Evolutionary conservation across 2,113 vertebrate species (phyloP).

Genomic region (Xyliphius kryptos): DNA sequence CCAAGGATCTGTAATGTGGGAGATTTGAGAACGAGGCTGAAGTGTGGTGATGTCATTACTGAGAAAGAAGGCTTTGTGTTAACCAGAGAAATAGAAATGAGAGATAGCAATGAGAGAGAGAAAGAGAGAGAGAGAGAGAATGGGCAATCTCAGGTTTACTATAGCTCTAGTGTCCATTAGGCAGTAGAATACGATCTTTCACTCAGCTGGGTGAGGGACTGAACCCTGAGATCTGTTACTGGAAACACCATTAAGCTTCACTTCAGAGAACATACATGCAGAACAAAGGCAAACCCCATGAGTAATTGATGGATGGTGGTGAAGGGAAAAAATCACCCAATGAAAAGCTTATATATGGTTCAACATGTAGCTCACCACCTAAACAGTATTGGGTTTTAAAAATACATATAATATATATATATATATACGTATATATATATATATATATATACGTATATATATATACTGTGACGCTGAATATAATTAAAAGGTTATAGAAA

Average conservation of each 20-base stretch:
- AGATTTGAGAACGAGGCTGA: constrained; percentile 34
- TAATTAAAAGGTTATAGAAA: too few species aligned
- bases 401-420: too few species aligned
- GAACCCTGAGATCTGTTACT: constrained; percentile 29
- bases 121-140: constrained; percentile 18
- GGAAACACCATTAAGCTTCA: constrained; percentile 38
- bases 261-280: constrained; percentile 19
- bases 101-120: not conserved
- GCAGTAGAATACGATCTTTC: constrained; percentile 38
- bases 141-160: constrained; percentile 30
- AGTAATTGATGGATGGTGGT: too few species aligned
- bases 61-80: constrained; percentile 37
- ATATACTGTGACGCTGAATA: too few species aligned
- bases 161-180: constrained; percentile 37
- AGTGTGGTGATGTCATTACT: constrained; percentile 39
- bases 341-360: too few species aligned
- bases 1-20: constrained; percentile 30
- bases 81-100: constrained; percentile 20
- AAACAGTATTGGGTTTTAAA: too few species aligned
- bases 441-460: too few species aligned
- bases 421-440: too few species aligned
- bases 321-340: too few species aligned
- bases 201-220: constrained; percentile 27
- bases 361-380: too few species aligned
- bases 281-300: too few species aligned